phyloP scores from a whole-genome alignment of 1,140 invertebrate genomes.

The Bemisia tabaci region DNA sequence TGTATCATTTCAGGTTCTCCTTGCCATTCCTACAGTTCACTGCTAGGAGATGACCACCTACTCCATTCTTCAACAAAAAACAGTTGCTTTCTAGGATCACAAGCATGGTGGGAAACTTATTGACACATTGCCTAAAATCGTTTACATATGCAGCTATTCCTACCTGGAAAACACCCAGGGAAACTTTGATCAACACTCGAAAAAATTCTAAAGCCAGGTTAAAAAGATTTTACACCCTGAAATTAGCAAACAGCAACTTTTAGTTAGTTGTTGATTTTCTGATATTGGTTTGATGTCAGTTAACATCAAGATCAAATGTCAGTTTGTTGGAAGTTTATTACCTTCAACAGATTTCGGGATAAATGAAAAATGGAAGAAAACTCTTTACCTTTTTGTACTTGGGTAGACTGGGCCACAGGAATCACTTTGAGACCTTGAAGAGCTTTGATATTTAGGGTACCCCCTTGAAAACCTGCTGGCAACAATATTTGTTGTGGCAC shows the following conservation, averaged over 20 bases:
- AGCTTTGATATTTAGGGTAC: conserved; percentile 38
- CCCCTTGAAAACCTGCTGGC: conserved; percentile 29
- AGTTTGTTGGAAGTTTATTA: too few species aligned
- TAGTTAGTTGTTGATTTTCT: neutral
- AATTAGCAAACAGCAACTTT: neutral
- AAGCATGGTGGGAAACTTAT: too few species aligned
- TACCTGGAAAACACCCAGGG: too few species aligned
- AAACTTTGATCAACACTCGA: neutral
- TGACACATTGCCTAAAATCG: too few species aligned
- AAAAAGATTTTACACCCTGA: neutral
- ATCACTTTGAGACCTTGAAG: conserved; percentile 54
- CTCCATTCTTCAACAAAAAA: too few species aligned
- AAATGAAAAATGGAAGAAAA: neutral
- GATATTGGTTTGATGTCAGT: too few species aligned
- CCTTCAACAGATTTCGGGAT: neutral
- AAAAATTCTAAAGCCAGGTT: neutral
- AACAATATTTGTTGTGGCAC: conserved; percentile 38
- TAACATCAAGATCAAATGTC: too few species aligned
- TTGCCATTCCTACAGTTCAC: too few species aligned
- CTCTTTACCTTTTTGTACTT: conserved; percentile 1
- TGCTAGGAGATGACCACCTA: too few species aligned
- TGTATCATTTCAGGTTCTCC: too few species aligned
- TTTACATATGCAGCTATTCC: too few species aligned
- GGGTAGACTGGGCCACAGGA: conserved; percentile 28
- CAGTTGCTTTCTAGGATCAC: too few species aligned